phyloP scores from a whole-genome alignment of 2,888 invertebrate genomes.

The Steinernema hermaphroditum region DNA sequence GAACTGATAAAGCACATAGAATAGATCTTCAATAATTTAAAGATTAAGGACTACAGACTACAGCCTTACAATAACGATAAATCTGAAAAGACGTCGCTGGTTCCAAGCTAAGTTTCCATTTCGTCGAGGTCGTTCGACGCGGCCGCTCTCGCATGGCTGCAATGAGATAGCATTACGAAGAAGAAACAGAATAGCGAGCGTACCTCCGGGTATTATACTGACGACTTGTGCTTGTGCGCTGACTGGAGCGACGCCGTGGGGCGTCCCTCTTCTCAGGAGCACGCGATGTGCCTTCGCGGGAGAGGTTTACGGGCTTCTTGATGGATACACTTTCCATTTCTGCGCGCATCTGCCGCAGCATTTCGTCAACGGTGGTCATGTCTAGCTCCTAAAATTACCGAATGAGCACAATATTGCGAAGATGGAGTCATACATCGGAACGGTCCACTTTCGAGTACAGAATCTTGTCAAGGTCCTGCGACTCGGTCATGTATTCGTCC shows the following conservation, averaged over 20 bases:
- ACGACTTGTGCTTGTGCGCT: too few relatives aligned
- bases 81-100: not conserved
- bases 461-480: not conserved
- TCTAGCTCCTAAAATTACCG: too few relatives aligned
- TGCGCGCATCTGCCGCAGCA: too few relatives aligned
- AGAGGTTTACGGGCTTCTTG: too few relatives aligned
- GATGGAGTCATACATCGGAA: not conserved
- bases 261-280: too few relatives aligned
- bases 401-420: too few relatives aligned
- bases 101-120: not conserved
- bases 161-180: not conserved
- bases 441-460: not conserved
- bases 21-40: not conserved
- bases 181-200: not conserved
- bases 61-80: not conserved
- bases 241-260: too few relatives aligned
- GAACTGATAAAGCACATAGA: constrained; percentile 46
- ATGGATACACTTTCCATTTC: too few relatives aligned
- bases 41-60: not conserved
- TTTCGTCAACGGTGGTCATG: too few relatives aligned
- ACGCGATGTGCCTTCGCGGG: too few relatives aligned
- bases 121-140: not conserved
- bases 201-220: not conserved
- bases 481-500: not conserved
- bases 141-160: not conserved